phyloP scores from a whole-genome alignment of 2,113 vertebrate species.

The Lethenteron reissneri region DNA sequence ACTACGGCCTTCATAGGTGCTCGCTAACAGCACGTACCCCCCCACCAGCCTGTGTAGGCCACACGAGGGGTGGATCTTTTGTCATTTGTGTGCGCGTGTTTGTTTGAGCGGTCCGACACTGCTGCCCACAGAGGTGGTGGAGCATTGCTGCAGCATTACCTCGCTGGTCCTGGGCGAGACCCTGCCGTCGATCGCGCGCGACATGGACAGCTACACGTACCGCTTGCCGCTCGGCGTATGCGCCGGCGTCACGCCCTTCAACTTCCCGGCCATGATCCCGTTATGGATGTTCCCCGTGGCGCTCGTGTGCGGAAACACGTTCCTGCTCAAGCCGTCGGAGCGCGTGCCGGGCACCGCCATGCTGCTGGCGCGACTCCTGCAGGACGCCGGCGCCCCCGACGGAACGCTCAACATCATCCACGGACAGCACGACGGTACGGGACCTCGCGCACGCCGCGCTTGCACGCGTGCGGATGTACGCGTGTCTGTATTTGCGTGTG shows the following conservation, averaged over 20 bases:
- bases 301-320: slow-evolving; percentile 86
- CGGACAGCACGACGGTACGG: slow-evolving; percentile 57
- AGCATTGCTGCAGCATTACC: slow-evolving; percentile 79
- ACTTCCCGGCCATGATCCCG: slow-evolving; percentile 96
- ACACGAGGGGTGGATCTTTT: too few species aligned
- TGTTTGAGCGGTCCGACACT: too few species aligned
- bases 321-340: slow-evolving; percentile 80
- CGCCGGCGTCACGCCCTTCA: slow-evolving; percentile 77
- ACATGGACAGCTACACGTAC: slow-evolving; percentile 85
- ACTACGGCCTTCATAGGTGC: too few species aligned
- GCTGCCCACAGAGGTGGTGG: slow-evolving; percentile 59
- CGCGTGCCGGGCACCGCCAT: slow-evolving; percentile 68
- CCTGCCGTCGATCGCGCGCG: slow-evolving; percentile 76
- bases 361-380: slow-evolving; percentile 64
- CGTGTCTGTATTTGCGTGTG: too few species aligned
- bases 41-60: too few species aligned
- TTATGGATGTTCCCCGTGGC: slow-evolving; percentile 97
- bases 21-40: too few species aligned
- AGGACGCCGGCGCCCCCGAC: slow-evolving; percentile 69
- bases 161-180: slow-evolving; percentile 86
- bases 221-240: slow-evolving; percentile 73
- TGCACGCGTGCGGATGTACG: background rate
- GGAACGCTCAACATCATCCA: slow-evolving; percentile 80
- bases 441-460: background rate
- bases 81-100: too few species aligned